Evolutionary conservation across 2,888 invertebrate species (phyloP), one percentile per base, ranked within the genome.

Genomic region (Lapara coniferarum): DNA sequence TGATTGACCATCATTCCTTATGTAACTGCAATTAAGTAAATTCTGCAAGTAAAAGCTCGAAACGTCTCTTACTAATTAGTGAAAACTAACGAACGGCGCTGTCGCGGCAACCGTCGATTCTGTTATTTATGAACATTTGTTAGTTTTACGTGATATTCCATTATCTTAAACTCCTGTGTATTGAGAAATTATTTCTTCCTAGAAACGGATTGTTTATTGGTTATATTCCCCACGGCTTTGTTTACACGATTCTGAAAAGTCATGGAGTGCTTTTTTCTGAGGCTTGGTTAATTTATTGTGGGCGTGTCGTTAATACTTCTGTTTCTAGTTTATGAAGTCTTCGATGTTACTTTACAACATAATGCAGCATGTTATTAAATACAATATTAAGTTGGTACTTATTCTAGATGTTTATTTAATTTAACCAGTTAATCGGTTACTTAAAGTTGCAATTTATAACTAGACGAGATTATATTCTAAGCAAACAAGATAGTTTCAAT

Each of bases 51-150:
- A 63, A 59, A 49, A 13, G 63, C 16, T 16, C 49, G 13, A 63
- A 44, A 16, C 63, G 16, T 63, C 63, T 19, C 46, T 12, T 25
- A 19, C 82, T 87, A 87, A 86, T 87, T 86, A 87, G 63, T 84
- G 78, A 73, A 74, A 73, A 78, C 74, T 86, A 85, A 85, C 83
- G 83, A 85, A 84, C 37, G 8, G 82, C 78, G 75, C 77, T 74
- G 77, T 77, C 75, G 75, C 76, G 75, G 49, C 83, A 85, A 83
- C 87, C 86, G 88, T 86, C 88, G 78, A 81, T 81, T 75, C 71
- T 66, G 74, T 85, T 85, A 88, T 88, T 88, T 88, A 88, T 85
- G 81, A 78, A 81, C 82, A 76, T 82, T 85, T 80, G 76, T 75
- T 78, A 16, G 63, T 63, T 63, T 63, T 46, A 63, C 63, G 19